phyloP scores from a whole-genome alignment of 1,140 invertebrate species.

The Hetaerina americana region DNA sequence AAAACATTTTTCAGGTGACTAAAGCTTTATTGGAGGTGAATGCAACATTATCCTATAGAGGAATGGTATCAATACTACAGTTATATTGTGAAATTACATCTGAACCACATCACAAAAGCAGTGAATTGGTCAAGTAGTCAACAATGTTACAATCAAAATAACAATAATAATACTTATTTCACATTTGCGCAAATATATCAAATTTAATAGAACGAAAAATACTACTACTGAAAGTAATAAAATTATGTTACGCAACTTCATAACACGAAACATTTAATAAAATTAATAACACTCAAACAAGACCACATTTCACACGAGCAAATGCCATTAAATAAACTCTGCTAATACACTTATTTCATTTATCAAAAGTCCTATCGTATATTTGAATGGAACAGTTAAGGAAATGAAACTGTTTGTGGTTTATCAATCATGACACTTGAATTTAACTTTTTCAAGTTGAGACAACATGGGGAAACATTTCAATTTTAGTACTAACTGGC shows the following conservation, averaged over 20 bases:
- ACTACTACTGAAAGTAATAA: background rate
- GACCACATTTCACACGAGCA: background rate
- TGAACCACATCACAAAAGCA: background rate
- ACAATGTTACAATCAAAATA: background rate
- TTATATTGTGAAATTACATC: background rate
- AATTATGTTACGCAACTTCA: background rate
- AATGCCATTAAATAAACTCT: background rate
- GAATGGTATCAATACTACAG: background rate
- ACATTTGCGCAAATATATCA: background rate
- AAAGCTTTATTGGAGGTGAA: background rate
- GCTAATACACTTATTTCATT: background rate
- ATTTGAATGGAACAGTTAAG: background rate
- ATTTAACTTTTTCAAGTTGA: background rate
- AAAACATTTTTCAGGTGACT: background rate
- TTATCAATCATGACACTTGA: background rate
- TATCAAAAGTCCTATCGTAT: background rate
- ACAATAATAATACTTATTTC: constrained; percentile 1
- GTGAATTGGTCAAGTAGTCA: background rate
- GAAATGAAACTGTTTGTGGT: background rate
- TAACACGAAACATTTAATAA: background rate
- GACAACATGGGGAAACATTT: background rate
- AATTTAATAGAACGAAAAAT: too few species aligned
- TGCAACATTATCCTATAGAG: background rate
- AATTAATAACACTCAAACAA: background rate
- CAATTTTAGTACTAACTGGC: background rate